Conservation (phyloP, 2,113 vertebrate genomes). For the Corythoichthys haematopterus region DNA sequence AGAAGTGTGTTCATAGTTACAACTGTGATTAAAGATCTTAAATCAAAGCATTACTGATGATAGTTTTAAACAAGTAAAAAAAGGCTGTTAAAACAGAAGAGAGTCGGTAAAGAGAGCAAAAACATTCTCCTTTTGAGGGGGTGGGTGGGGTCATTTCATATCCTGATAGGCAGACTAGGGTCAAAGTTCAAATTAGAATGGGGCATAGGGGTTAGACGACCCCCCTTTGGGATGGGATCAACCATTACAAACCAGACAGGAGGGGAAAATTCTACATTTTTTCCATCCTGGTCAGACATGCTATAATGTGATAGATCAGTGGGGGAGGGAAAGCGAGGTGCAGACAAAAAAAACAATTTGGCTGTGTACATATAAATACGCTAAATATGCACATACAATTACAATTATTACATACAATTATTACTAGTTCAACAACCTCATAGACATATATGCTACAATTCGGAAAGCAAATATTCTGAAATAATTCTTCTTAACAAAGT, state of each 20-base stretch:
- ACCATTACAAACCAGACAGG: conserved; percentile 66
- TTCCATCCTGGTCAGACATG: conserved; percentile 37
- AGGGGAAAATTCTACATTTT: conserved; percentile 51
- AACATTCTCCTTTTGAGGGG: conserved; percentile 42
- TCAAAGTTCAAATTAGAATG: conserved; percentile 66
- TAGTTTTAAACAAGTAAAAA: background rate
- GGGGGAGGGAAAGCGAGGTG: conserved; percentile 7
- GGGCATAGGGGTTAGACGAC: conserved; percentile 20
- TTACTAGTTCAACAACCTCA: background rate
- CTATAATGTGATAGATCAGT: conserved; percentile 21
- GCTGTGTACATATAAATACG: background rate
- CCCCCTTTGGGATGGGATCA: conserved; percentile 55
- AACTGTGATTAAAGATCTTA: background rate
- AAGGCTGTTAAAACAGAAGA: conserved; percentile 4
- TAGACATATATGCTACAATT: background rate
- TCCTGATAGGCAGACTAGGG: conserved; percentile 60
- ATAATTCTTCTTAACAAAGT: no score
- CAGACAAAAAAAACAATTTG: background rate
- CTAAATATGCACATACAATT: background rate
- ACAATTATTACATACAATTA: background rate
- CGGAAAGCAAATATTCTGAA: no score
- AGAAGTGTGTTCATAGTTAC: background rate
- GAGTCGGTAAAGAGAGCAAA: conserved; percentile 28
- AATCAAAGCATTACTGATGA: background rate
- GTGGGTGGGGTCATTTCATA: conserved; percentile 53